Evolutionary conservation across 2,888 invertebrate genomes (phyloP).

Genomic region (Chrysina gloriosa): DNA sequence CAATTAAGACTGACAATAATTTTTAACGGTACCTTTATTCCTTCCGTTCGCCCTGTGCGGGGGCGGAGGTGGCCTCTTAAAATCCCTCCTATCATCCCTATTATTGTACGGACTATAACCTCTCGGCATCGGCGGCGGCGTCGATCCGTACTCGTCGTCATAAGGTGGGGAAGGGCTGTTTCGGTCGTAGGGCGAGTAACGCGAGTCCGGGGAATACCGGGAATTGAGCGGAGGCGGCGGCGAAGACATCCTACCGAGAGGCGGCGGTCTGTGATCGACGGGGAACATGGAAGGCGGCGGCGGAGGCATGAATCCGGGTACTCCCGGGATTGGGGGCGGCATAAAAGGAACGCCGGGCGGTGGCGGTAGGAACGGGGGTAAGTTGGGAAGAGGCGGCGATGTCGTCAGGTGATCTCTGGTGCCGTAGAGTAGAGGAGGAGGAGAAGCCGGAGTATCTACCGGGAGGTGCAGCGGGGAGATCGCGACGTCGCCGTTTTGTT

Average conservation of each 20-base stretch:
- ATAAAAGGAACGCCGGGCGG: slow-evolving; percentile 76
- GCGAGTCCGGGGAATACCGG: slow-evolving; percentile 69
- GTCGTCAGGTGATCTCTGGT: slow-evolving; percentile 62
- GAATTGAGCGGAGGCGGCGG: slow-evolving; percentile 62
- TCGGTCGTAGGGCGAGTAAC: slow-evolving; percentile 65
- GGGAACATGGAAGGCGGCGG: slow-evolving; percentile 64
- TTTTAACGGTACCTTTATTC: slow-evolving; percentile 59
- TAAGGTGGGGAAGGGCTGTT: slow-evolving; percentile 72
- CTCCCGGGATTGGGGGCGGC: slow-evolving; percentile 66
- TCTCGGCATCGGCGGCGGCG: slow-evolving; percentile 65
- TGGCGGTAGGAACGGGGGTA: slow-evolving; percentile 72
- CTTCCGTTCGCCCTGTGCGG: slow-evolving; percentile 56
- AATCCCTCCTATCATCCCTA: slow-evolving; percentile 58
- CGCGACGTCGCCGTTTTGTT: slow-evolving; percentile 66
- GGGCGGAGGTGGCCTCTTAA: slow-evolving; percentile 55
- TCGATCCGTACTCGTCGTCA: slow-evolving; percentile 74
- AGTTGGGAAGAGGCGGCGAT: slow-evolving; percentile 66
- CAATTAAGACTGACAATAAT: too few relatives aligned
- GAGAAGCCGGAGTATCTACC: slow-evolving; percentile 64
- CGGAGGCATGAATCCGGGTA: slow-evolving; percentile 65
- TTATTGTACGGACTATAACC: slow-evolving; percentile 62
- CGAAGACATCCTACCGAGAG: slow-evolving; percentile 69
- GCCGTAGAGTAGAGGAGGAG: slow-evolving; percentile 64
- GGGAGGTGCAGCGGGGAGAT: slow-evolving; percentile 65
- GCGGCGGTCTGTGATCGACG: slow-evolving; percentile 69